phyloP scores from a whole-genome alignment of 2,113 vertebrate species.

The Tachuris rubrigastra region DNA sequence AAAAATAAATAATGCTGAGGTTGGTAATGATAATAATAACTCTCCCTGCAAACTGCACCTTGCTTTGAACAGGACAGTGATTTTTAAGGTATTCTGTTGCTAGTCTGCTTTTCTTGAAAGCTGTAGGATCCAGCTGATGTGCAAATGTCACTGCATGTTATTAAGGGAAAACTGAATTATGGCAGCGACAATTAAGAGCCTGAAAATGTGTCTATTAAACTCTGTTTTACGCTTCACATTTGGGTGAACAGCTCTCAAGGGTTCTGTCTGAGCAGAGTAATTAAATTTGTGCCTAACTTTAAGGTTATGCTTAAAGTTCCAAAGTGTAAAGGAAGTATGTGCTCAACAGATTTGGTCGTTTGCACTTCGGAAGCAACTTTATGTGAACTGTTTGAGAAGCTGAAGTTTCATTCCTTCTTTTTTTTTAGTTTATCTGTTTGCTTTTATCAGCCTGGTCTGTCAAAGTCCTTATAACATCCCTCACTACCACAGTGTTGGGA shows the following conservation, averaged over 20 bases:
- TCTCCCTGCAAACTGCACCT: neutral
- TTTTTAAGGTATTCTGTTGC: neutral
- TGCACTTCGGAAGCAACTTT: neutral
- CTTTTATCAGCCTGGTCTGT: neutral
- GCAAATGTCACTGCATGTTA: slow-evolving; percentile 43
- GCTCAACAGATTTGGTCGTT: neutral
- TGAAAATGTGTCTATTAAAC: slow-evolving; percentile 41
- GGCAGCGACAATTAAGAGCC: slow-evolving; percentile 19
- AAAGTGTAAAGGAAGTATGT: neutral
- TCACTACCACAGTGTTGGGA: neutral
- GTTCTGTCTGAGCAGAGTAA: slow-evolving; percentile 32
- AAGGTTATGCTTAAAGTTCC: neutral
- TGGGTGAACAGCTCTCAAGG: slow-evolving; percentile 48
- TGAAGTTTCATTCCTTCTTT: neutral
- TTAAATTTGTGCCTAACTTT: slow-evolving; percentile 31
- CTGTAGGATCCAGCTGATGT: neutral
- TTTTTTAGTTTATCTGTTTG: neutral
- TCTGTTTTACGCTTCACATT: slow-evolving; percentile 47
- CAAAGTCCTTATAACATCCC: neutral
- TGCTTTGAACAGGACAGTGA: neutral
- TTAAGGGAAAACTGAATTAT: slow-evolving; percentile 46
- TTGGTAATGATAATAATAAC: neutral
- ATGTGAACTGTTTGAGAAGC: neutral
- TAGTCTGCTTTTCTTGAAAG: neutral
- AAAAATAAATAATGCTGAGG: neutral